Evolutionary conservation across 2,888 invertebrate species (phyloP).

Genomic region (Ditula angustiorana): DNA sequence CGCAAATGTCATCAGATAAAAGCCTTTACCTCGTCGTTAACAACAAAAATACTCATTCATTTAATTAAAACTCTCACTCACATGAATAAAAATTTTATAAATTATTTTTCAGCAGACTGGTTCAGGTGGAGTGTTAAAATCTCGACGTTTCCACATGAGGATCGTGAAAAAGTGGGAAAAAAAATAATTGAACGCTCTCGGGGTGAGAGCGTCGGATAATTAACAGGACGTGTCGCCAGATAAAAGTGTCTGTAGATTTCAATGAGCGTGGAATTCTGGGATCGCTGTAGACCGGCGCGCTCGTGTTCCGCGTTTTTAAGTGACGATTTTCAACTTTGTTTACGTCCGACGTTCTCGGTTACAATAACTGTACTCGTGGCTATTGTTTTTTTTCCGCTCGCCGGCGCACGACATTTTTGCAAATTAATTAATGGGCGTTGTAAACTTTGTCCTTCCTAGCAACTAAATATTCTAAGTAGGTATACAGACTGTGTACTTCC

Average conservation of each 20-base stretch:
- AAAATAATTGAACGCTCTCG: slow-evolving; percentile 81
- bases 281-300: slow-evolving; percentile 63
- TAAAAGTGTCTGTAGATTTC: slow-evolving; percentile 80
- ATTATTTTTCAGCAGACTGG: slow-evolving; percentile 75
- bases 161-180: slow-evolving; percentile 77
- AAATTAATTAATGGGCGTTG: slow-evolving; percentile 61
- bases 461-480: slow-evolving; percentile 34
- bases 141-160: slow-evolving; percentile 81
- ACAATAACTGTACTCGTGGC: slow-evolving; percentile 59
- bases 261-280: slow-evolving; percentile 71
- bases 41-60: slow-evolving; percentile 72
- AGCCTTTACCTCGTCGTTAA: slow-evolving; percentile 55
- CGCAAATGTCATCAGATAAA: slow-evolving; percentile 54
- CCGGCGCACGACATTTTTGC: slow-evolving; percentile 52
- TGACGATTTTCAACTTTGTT: slow-evolving; percentile 74
- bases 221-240: slow-evolving; percentile 84
- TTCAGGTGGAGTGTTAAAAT: slow-evolving; percentile 84
- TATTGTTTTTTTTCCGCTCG: slow-evolving; percentile 56
- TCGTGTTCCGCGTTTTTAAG: slow-evolving; percentile 71
- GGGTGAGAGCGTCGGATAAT: slow-evolving; percentile 80
- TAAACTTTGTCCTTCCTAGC: slow-evolving; percentile 21
- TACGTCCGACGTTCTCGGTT: slow-evolving; percentile 60
- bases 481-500: neutral
- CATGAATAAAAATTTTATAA: slow-evolving; percentile 65
- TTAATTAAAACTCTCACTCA: slow-evolving; percentile 77